These are phyloP conservation scores for Dione vanillae DNA, from an alignment of 2,888 invertebrate genomes.

Conservation along the genomic window DNA sequence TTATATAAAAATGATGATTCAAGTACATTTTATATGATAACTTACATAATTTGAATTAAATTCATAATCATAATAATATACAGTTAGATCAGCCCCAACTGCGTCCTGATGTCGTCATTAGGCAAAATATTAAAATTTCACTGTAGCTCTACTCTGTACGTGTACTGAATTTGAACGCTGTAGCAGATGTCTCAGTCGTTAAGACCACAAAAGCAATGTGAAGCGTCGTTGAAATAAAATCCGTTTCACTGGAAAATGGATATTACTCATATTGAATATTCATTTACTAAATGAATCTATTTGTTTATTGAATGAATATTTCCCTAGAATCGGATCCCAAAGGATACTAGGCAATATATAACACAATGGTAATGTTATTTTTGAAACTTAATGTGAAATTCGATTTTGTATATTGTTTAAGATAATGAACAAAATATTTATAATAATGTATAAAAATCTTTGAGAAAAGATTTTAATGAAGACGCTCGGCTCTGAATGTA, in stretches of 20 bases:
- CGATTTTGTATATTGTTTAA: too few relatives aligned
- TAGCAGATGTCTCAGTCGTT: conserved; percentile 34
- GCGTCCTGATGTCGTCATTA: conserved; percentile 3
- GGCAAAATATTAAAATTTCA: conserved; percentile 37
- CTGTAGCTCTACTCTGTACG: conserved; percentile 34
- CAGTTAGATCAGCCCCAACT: too few relatives aligned
- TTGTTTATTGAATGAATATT: too few relatives aligned
- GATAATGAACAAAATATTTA: too few relatives aligned
- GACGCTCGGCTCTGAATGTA: background rate
- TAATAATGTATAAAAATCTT: too few relatives aligned
- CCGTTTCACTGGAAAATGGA: conserved; percentile 31
- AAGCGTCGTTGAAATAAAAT: conserved; percentile 34
- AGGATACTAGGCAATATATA: too few relatives aligned
- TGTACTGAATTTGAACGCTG: conserved; percentile 34
- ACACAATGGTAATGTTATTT: too few relatives aligned
- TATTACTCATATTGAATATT: conserved; percentile 38
- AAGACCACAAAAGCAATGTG: conserved; percentile 39
- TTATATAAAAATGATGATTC: too few relatives aligned
- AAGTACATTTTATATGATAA: too few relatives aligned
- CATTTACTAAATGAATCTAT: conserved; percentile 32
- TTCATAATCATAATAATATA: background rate
- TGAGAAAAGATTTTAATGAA: background rate
- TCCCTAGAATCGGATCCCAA: too few relatives aligned
- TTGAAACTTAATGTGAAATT: too few relatives aligned
- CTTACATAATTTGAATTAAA: background rate